These are phyloP conservation scores for Archegozetes longisetosus DNA, from an alignment of 1,140 invertebrate species.

Conservation along the genomic window DNA sequence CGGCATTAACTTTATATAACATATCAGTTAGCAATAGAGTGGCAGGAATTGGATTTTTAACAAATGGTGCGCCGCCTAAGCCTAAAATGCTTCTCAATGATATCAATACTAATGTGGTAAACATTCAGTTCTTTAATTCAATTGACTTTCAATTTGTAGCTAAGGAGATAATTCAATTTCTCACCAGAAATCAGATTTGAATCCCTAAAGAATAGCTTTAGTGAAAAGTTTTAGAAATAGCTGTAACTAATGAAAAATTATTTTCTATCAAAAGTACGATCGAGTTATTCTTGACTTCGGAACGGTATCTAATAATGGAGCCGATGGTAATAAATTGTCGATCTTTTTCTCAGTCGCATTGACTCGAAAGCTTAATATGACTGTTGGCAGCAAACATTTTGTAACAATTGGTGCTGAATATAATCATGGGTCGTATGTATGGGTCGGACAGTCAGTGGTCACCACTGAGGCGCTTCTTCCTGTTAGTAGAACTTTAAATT, in stretches of 20 bases:
- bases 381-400: constrained; percentile 24
- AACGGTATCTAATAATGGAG: constrained; percentile 25
- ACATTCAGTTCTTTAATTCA: not conserved
- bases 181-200: too few species aligned
- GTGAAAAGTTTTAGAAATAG: too few species aligned
- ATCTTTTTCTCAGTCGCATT: constrained; percentile 29
- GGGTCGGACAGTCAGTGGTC: constrained; percentile 31
- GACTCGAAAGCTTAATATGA: constrained; percentile 24
- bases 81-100: constrained; percentile 15
- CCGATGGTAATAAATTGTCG: constrained; percentile 11
- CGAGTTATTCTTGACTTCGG: constrained; percentile 31
- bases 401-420: constrained; percentile 34
- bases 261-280: constrained; percentile 28
- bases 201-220: too few species aligned
- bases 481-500: too few species aligned
- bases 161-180: too few species aligned
- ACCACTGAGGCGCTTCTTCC: constrained; percentile 9
- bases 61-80: constrained; percentile 6
- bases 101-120: constrained; percentile 19
- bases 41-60: constrained; percentile 2
- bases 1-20: constrained; percentile 21
- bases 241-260: not conserved
- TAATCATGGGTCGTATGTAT: constrained; percentile 30
- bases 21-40: constrained; percentile 13
- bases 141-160: too few species aligned